phyloP scores from a whole-genome alignment of 2,797 vertebrate species.

The Chaenodraco wilsoni region DNA sequence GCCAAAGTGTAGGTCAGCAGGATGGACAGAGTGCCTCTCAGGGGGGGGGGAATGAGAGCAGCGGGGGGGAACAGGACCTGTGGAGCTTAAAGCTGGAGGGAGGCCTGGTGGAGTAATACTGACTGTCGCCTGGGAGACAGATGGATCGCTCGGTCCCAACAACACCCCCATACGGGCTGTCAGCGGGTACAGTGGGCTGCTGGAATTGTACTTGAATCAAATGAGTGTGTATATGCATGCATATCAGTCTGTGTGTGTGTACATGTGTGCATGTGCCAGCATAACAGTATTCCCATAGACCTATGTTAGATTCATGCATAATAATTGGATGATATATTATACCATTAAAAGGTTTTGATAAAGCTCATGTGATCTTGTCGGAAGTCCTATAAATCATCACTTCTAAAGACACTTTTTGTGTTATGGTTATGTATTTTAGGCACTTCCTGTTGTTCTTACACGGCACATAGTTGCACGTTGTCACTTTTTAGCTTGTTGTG shows the following conservation, averaged over 20 bases:
- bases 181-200: neutral
- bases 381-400: too few species aligned
- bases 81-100: slow-evolving; percentile 46
- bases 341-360: neutral
- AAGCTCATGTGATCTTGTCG: too few species aligned
- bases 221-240: neutral
- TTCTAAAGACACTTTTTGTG: too few species aligned
- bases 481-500: too few species aligned
- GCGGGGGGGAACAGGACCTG: slow-evolving; percentile 28
- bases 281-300: neutral
- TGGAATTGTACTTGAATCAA: slow-evolving; percentile 20
- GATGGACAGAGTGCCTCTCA: slow-evolving; percentile 11
- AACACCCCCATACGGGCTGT: neutral
- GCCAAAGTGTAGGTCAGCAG: slow-evolving; percentile 13
- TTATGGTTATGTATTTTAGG: too few species aligned
- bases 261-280: neutral
- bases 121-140: slow-evolving; percentile 50
- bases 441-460: too few species aligned
- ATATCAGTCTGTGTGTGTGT: too few species aligned
- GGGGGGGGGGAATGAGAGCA: slow-evolving; percentile 10
- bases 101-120: slow-evolving; percentile 48
- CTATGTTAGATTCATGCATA: neutral
- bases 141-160: slow-evolving; percentile 23
- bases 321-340: too few species aligned
- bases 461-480: too few species aligned